Percentiles rank a stretch among this genome's conserved stretches.
Conservation (phyloP, 2,797 vertebrate species). For the Hapalemur alaotrensis region DNA sequence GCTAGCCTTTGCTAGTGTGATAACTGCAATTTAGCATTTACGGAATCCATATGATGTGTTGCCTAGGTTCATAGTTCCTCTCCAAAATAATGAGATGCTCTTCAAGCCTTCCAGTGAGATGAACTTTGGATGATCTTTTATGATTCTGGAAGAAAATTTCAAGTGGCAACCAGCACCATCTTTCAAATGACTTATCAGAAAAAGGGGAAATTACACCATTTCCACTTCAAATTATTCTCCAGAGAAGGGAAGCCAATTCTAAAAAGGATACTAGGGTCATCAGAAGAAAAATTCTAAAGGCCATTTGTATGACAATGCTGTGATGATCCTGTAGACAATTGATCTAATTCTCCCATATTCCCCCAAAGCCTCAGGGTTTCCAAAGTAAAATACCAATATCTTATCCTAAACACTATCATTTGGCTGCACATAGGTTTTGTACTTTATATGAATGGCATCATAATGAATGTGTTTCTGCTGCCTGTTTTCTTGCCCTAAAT, state of each 20-base stretch:
- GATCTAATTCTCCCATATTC: background rate
- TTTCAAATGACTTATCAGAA: slow-evolving; percentile 44
- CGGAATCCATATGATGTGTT: background rate
- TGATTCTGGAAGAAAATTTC: slow-evolving; percentile 3
- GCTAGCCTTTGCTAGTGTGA: background rate
- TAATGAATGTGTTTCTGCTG: background rate
- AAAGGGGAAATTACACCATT: background rate
- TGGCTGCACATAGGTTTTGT: background rate
- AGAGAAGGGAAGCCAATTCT: slow-evolving; percentile 7
- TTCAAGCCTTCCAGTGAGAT: background rate
- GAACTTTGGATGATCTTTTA: background rate
- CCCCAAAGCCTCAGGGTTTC: background rate
- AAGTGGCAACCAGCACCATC: background rate
- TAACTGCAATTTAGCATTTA: background rate
- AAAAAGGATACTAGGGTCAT: background rate
- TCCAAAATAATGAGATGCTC: background rate
- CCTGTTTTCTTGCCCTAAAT: background rate
- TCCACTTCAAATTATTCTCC: slow-evolving; percentile 13
- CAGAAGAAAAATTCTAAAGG: background rate
- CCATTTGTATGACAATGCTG: background rate
- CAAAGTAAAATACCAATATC: background rate
- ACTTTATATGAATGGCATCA: background rate
- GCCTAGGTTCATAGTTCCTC: background rate
- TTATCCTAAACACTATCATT: background rate
- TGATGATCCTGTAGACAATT: background rate